Evolutionary conservation across 2,888 invertebrate species (phyloP), one percentile per base, ranked within the genome.

Genomic region (Apamea anceps): DNA sequence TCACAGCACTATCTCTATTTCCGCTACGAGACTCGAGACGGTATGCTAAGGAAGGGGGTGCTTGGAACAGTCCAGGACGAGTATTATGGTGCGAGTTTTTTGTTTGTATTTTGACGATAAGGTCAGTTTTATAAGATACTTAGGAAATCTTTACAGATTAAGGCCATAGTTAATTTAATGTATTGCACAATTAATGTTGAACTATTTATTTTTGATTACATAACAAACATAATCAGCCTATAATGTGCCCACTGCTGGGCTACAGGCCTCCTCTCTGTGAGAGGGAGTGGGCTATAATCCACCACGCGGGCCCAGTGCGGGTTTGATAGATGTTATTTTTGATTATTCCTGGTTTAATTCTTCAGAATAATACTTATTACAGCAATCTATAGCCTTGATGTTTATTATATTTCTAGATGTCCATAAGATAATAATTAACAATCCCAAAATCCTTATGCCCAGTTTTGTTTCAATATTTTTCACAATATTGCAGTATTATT

Each of bases 21-120:
- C 21, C 84, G 83, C 32, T 86, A 87, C 78, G 77, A 88, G 77
- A 82, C 54, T 78, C 74, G 60, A 78, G 83, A 80, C 4, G 62
- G 71, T 72, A 93, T 93, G 92, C 84, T 93, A 72, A 91, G 93
- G 84, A 95, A 94, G 86, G 91, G 90, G 76, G 88, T 90, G 42
- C 92, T 95, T 60, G 96, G 96, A 60, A 96, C 95, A 67, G 92
- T 93, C 57, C 95, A 95, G 82, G 96, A 96, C 82, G 96, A 96
- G 81, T 91, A 91, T 85, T 94, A 94, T 81, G 96, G 96, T 95
- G 85, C 32, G 93, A 66, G 2, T 32, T 78, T 89, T 82, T 77
- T 74, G 2, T 70, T 62, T 76, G 2, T 67, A 25, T 57, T 71
- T 67, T 51, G 70, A 13, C 21, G 21, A 8, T 70, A 15, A 4